phyloP scores from a whole-genome alignment of 2,113 vertebrate species.

The Orientallactaga bullata region DNA sequence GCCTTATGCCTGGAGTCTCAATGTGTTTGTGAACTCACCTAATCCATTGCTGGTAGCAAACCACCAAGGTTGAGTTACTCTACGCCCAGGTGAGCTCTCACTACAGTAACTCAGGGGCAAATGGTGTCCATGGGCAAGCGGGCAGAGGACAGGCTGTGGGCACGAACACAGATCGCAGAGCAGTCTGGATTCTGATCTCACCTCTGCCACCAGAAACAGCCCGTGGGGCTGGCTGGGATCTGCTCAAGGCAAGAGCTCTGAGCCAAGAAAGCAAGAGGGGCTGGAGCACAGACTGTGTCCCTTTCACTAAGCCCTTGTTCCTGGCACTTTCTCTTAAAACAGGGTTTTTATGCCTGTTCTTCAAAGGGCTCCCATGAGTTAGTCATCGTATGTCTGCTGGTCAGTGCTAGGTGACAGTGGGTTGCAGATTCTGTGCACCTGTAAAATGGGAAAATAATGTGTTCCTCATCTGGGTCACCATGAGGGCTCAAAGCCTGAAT shows the following conservation, averaged over 20 bases:
- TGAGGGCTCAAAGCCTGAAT: neutral
- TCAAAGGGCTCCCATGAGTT: neutral
- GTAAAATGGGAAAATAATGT: neutral
- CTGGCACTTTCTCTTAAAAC: neutral
- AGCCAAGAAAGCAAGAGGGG: neutral
- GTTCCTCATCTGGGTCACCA: neutral
- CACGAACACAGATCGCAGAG: neutral
- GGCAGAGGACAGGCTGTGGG: neutral
- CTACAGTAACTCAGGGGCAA: too few relatives aligned
- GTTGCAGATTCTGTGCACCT: neutral
- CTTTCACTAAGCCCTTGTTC: neutral
- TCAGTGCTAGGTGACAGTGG: neutral
- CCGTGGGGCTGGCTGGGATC: too few relatives aligned
- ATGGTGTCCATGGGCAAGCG: neutral
- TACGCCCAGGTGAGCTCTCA: neutral
- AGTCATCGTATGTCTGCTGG: rapidly evolving
- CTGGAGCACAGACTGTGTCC: too few relatives aligned
- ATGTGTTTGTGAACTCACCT: neutral
- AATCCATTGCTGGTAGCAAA: neutral
- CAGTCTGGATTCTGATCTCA: neutral
- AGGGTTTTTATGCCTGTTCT: neutral
- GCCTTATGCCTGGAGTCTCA: neutral
- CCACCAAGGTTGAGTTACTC: neutral
- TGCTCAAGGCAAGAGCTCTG: neutral
- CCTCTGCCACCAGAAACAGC: neutral